These are phyloP conservation scores for Cylloceria caligata DNA, from an alignment of 2,888 invertebrate species.

Conservation along the genomic window DNA sequence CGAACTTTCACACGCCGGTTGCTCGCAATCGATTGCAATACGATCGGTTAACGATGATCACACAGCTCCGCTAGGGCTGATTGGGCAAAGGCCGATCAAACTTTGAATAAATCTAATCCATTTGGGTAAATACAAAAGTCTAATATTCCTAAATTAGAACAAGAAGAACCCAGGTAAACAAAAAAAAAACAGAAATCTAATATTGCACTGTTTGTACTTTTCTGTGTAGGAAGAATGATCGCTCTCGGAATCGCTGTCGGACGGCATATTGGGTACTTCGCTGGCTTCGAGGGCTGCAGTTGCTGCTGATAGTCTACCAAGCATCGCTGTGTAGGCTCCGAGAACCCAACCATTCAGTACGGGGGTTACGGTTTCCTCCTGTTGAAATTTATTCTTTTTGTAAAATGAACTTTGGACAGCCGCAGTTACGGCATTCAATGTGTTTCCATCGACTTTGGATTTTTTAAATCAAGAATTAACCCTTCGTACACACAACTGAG, in stretches of 20 bases:
- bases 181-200: conserved; percentile 12
- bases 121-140: background rate
- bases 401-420: background rate
- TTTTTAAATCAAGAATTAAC: too few species aligned
- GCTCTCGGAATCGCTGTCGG: conserved; percentile 82
- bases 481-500: too few species aligned
- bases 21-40: too few species aligned
- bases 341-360: conserved; percentile 82
- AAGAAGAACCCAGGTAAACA: background rate
- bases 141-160: background rate
- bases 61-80: too few species aligned
- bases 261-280: conserved; percentile 79
- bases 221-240: conserved; percentile 82
- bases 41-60: too few species aligned
- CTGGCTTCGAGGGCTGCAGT: conserved; percentile 80
- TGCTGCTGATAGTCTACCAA: conserved; percentile 81
- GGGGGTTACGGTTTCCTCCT: conserved; percentile 81
- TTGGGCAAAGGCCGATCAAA: too few species aligned
- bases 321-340: conserved; percentile 82
- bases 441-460: background rate
- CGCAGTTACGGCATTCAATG: background rate
- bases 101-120: background rate
- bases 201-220: conserved; percentile 67
- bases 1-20: too few species aligned
- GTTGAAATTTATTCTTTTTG: conserved; percentile 17